Base-by-base conservation (phyloP, 2,888 invertebrate genomes). In the Eugnorisma glareosa region DNA sequence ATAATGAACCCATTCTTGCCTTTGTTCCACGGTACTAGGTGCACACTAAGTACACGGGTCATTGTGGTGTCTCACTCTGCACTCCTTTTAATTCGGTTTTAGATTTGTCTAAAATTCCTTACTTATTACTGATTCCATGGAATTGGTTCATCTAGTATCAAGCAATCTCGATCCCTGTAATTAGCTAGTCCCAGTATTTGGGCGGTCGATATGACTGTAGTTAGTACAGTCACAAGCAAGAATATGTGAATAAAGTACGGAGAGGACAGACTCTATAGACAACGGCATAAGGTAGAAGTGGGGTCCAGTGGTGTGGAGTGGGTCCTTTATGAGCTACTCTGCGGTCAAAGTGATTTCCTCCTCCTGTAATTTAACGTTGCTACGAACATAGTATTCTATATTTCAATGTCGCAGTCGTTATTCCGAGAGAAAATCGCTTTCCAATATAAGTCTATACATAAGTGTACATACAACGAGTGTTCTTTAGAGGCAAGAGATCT, bases 131-230 rank as follows among this genome's bases (percentile, higher is more conserved):
- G 18, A 21, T 45, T 45, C 10, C n/a, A 21, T 24, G 51, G 28
- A 66, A 24, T 21, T 70, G 35, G n/a, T 40, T 21, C 63, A 70
- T 75, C 79, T 75, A 84, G 84, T 75, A 67, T 5, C 35, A 59
- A 69, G 73, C 13, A 72, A 1, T 35, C 57, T 43, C 21, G 31
- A 66, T 84, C 82, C 68, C 21, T 76, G 84, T 75, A 66, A 81
- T 81, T 83, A 81, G 68, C 57, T 66, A 63, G 77, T 77, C 67
- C 63, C 69, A 57, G 74, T 43, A 77, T 81, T 74, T 71, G 73
- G 76, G 74, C 73, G 84, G 79, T 84, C 82, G 80, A 72, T 81
- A 83, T n/a, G 35, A 57, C 43, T 59, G 66, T 64, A 61, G 67
- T 51, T 61, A 40, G 69, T 59, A 64, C 40, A 64, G 63, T 63